Conservation (phyloP, 2,797 vertebrate species). For the Miichthys miiuy region DNA sequence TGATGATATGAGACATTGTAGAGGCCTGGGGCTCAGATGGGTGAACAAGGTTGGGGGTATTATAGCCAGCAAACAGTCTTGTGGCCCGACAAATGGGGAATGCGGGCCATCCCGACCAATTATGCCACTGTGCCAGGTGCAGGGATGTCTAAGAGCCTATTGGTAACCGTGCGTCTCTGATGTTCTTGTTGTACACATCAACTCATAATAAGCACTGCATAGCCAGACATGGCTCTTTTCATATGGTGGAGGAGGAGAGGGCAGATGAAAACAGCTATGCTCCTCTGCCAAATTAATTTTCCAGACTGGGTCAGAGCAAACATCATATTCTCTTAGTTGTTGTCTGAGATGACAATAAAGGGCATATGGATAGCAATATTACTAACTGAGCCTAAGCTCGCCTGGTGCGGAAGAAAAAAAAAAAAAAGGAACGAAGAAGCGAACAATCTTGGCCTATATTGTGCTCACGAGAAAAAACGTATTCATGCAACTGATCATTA, state of each 20-base stretch:
- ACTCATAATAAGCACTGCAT: conserved; percentile 87
- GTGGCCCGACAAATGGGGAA: conserved; percentile 80
- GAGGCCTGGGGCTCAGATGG: conserved; percentile 87
- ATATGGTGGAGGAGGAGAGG: conserved; percentile 71
- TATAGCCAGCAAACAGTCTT: conserved; percentile 82
- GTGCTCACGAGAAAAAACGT: conserved; percentile 17
- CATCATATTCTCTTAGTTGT: conserved; percentile 67
- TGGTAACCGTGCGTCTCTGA: conserved; percentile 86
- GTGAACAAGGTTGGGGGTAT: conserved; percentile 83
- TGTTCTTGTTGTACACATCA: conserved; percentile 87
- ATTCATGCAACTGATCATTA: conserved; percentile 17
- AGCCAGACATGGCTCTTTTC: conserved; percentile 81
- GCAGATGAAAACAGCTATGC: conserved; percentile 73
- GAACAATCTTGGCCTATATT: conserved; percentile 15
- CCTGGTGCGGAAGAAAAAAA: conserved; percentile 5
- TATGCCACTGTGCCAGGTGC: conserved; percentile 89
- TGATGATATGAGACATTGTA: conserved; percentile 86
- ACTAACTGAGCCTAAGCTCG: conserved; percentile 44
- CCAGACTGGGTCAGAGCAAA: conserved; percentile 68
- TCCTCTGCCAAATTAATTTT: conserved; percentile 84
- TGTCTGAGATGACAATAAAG: conserved; percentile 62
- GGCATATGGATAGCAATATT: conserved; percentile 30
- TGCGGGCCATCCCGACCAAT: conserved; percentile 84
- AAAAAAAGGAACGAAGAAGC: conserved; percentile 1
- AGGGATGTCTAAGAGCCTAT: conserved; percentile 87